Percentiles rank a stretch among this genome's conserved stretches.
Evolutionary conservation across 2,888 invertebrate species (phyloP).

Genomic region (Epiperipatus broadwayi): DNA sequence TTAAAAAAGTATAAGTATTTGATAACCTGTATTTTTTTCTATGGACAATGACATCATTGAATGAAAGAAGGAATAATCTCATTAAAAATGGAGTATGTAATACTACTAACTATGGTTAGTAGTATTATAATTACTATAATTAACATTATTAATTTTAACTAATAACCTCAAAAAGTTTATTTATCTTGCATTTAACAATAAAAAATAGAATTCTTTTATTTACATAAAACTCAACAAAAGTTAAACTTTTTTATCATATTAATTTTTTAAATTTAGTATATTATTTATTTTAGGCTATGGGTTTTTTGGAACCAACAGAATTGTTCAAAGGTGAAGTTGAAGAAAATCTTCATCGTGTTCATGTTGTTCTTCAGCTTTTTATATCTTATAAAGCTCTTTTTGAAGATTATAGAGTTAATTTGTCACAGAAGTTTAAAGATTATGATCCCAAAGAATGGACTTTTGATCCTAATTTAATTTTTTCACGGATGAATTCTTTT

Average conservation of each 20-base stretch:
- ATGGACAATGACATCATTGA: no score
- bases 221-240: conserved; percentile 5
- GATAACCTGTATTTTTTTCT: no score
- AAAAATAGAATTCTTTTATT: neutral
- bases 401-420: conserved; percentile 46
- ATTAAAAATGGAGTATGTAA: no score
- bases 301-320: conserved; percentile 70
- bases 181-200: neutral
- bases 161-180: conserved; percentile 10
- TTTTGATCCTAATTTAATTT: conserved; percentile 61
- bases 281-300: conserved; percentile 48
- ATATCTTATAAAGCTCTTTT: conserved; percentile 43
- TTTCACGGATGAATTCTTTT: conserved; percentile 56
- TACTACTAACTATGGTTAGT: no score
- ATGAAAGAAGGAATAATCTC: no score
- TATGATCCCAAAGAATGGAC: conserved; percentile 45
- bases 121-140: no score
- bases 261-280: conserved; percentile 3
- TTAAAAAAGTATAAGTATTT: no score
- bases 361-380: no score
- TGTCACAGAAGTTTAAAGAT: conserved; percentile 42
- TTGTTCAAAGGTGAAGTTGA: conserved; percentile 87
- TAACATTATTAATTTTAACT: no score
- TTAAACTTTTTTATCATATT: conserved; percentile 11
- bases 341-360: conserved; percentile 65